Conservation (phyloP, 2,888 invertebrate species). For the Calameuta idolon region DNA sequence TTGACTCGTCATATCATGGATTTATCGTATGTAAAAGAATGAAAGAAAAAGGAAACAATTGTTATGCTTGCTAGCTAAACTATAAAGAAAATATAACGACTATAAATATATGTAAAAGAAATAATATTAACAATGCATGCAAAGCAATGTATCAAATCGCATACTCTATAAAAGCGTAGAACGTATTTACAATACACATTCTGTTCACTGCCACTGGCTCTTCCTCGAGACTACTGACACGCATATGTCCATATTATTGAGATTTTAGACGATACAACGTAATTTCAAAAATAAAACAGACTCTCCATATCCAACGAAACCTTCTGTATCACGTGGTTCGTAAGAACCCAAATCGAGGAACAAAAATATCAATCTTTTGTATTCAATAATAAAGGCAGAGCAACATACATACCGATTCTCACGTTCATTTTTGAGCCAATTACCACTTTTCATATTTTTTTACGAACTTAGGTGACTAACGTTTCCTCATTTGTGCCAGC, state of each 20-base stretch:
- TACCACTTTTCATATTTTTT: slow-evolving; percentile 52
- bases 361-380: slow-evolving; percentile 39
- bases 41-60: slow-evolving; percentile 46
- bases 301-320: slow-evolving; percentile 13
- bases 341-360: slow-evolving; percentile 27
- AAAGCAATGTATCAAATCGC: slow-evolving; percentile 63
- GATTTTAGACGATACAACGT: slow-evolving; percentile 32
- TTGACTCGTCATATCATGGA: slow-evolving; percentile 61
- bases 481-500: slow-evolving; percentile 54
- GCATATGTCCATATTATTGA: slow-evolving; percentile 34
- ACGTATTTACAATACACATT: slow-evolving; percentile 52
- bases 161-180: slow-evolving; percentile 57
- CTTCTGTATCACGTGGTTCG: slow-evolving; percentile 24
- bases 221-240: slow-evolving; percentile 45
- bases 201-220: slow-evolving; percentile 61
- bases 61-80: slow-evolving; percentile 63
- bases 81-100: slow-evolving; percentile 34
- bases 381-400: slow-evolving; percentile 38
- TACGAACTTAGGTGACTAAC: slow-evolving; percentile 46
- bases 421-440: slow-evolving; percentile 50
- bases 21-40: slow-evolving; percentile 45
- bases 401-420: slow-evolving; percentile 34
- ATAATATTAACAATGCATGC: slow-evolving; percentile 60
- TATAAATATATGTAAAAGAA: slow-evolving; percentile 43
- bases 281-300: slow-evolving; percentile 20